Percentiles rank a stretch among this genome's conserved stretches.
Evolutionary conservation across 2,888 invertebrate genomes (phyloP).

Genomic region (Galerucella pusilla): DNA sequence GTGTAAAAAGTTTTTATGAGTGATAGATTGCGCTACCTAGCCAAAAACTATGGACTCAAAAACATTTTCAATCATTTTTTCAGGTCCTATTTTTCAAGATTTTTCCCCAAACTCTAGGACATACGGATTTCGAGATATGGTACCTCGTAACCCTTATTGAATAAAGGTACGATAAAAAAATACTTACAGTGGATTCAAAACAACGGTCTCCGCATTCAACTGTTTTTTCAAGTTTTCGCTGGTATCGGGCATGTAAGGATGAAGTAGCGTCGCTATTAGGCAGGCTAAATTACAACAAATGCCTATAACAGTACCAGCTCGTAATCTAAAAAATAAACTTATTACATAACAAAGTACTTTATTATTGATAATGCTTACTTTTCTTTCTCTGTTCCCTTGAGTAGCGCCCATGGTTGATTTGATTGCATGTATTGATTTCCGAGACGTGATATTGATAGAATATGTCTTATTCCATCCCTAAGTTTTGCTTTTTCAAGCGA

Average conservation of each 20-base stretch:
- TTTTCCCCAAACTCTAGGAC: no score
- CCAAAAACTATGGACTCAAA: no score
- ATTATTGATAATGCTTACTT: constrained; percentile 68
- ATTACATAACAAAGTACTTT: background rate
- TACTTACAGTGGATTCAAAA: constrained; percentile 66
- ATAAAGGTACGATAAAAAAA: background rate
- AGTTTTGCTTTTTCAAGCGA: constrained; percentile 82
- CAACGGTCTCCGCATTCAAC: constrained; percentile 72
- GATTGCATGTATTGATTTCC: constrained; percentile 98
- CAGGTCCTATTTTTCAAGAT: no score
- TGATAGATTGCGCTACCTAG: no score
- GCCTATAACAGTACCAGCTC: constrained; percentile 88
- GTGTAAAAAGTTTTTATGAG: no score
- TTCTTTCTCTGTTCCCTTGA: constrained; percentile 84
- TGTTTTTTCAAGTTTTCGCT: constrained; percentile 77
- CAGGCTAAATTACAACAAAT: constrained; percentile 84
- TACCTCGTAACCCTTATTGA: no score
- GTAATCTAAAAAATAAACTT: constrained; percentile 63
- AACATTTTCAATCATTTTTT: no score
- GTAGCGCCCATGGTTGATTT: constrained; percentile 93
- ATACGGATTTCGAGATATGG: no score
- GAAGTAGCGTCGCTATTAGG: constrained; percentile 82
- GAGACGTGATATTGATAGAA: constrained; percentile 87
- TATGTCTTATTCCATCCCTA: constrained; percentile 86
- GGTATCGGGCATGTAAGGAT: constrained; percentile 92